These are phyloP conservation scores for Jaculus jaculus DNA, from an alignment of 2,113 vertebrate species.

Conservation along the genomic window DNA sequence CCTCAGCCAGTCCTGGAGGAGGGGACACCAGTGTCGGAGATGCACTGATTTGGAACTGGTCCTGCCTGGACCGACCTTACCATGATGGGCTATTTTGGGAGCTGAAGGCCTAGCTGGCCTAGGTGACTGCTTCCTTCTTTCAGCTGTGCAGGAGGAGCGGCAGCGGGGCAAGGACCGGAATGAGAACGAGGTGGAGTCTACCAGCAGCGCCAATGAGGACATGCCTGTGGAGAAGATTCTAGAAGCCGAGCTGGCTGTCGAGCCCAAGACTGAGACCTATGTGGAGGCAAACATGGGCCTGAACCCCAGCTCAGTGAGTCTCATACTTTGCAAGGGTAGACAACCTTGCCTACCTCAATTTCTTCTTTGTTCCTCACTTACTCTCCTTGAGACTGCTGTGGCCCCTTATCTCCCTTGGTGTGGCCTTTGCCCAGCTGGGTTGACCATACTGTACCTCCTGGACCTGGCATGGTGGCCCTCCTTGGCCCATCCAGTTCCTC, in stretches of 20 bases:
- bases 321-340: fast-evolving
- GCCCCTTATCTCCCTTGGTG: background rate
- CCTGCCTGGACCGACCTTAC: fast-evolving
- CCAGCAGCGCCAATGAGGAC: slow-evolving; percentile 95
- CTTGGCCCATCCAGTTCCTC: background rate
- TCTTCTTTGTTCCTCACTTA: background rate
- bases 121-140: slow-evolving; percentile 23
- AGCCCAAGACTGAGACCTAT: slow-evolving; percentile 98
- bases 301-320: slow-evolving; percentile 94
- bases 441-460: background rate
- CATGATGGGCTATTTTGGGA: fast-evolving
- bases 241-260: slow-evolving; percentile 96
- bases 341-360: no score
- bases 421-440: background rate
- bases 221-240: slow-evolving; percentile 99
- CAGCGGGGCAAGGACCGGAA: slow-evolving; percentile 96
- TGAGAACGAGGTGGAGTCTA: slow-evolving; percentile 95
- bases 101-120: background rate
- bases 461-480: background rate
- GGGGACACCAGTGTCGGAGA: background rate
- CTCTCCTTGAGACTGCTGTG: background rate
- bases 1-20: background rate
- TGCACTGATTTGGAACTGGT: background rate
- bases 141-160: slow-evolving; percentile 98
- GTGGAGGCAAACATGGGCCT: slow-evolving; percentile 94